Conservation (phyloP, 1,140 invertebrate genomes). For the Acromyrmex echinatior region DNA sequence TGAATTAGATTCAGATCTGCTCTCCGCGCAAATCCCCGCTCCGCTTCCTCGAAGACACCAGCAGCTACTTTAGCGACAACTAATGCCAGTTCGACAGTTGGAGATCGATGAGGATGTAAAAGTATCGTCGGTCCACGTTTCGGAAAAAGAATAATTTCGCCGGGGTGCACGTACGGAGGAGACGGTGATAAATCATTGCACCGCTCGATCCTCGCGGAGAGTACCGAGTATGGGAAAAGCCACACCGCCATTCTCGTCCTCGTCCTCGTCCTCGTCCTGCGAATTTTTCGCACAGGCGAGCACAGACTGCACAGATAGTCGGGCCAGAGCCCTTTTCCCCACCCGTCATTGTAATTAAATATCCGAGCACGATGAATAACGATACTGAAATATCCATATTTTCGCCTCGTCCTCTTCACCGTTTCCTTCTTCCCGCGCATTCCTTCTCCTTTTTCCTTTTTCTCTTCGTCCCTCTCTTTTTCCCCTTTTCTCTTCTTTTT, state of each 20-base stretch:
- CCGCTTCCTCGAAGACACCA: constrained; percentile 48
- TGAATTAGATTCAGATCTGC: constrained; percentile 51
- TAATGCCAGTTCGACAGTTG: constrained; percentile 75
- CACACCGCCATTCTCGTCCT: constrained; percentile 6
- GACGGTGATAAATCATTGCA: constrained; percentile 70
- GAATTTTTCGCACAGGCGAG: constrained; percentile 66
- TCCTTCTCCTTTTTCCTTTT: background rate
- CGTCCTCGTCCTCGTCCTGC: constrained; percentile 37
- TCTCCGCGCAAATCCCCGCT: constrained; percentile 4
- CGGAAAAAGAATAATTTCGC: constrained; percentile 71
- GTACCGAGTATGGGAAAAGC: background rate
- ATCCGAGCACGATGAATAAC: constrained; percentile 72
- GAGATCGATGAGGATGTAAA: constrained; percentile 76
- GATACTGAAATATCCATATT: constrained; percentile 61
- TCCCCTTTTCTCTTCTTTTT: background rate
- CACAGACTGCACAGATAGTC: constrained; percentile 62
- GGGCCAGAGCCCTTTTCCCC: background rate
- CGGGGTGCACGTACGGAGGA: constrained; percentile 17
- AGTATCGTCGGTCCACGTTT: constrained; percentile 69
- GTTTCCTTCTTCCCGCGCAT: background rate
- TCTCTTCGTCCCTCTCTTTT: constrained; percentile 1
- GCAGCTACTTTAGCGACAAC: constrained; percentile 64
- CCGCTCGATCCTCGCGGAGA: constrained; percentile 33
- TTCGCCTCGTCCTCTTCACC: constrained; percentile 11
- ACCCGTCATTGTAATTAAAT: constrained; percentile 73